Base-by-base conservation (phyloP, 2,113 vertebrate species). In the Bothrops jararaca region DNA sequence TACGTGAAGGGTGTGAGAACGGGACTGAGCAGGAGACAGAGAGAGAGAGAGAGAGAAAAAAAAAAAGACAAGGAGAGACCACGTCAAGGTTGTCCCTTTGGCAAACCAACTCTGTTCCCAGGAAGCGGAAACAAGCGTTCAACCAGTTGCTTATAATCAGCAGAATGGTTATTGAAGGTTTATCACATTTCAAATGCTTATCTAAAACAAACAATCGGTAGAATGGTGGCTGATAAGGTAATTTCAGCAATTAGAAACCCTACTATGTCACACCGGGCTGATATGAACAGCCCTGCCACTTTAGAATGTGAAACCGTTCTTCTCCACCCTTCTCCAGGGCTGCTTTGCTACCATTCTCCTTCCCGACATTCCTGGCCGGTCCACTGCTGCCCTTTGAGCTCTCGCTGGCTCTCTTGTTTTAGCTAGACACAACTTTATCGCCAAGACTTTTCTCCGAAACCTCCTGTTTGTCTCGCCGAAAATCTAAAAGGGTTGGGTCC, bases 161-260 rank as follows among this genome's bases (percentile, higher is more conserved):
- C 93, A 91, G 94, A 96, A 96, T 93, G 90, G 74, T 97, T 97
- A 98, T 97, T 97, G 93, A 94, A 93, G 94, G 93, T 96, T 97
- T 97, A 98, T 98, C 97, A 0, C 95, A 94, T 96, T 97, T 86
- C 2, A 97, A 94, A 94, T 60, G 85, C 97, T 97, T 97, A 98
- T 98, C 97, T 97, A 97, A 98, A 96, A 95, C 96, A 97, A 97
- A 97, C 97, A 98, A 97, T 97, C 97, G 94, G 96, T 97, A 97
- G 97, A 97, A 96, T 97, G 97, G 97, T 96, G 97, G 96, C 95
- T 95, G 97, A 98, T 98, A 97, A 97, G 96, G 96, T 95, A 96
- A 96, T 96, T 97, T 96, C 96, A 95, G 94, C 96, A 97, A 97
- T 97, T 97, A 97, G 95, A 54, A 97, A 96, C 80, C 94, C 94